These are phyloP conservation scores for Chamaetylas fuelleborni DNA, from an alignment of 2,113 vertebrate genomes.

Conservation along the genomic window DNA sequence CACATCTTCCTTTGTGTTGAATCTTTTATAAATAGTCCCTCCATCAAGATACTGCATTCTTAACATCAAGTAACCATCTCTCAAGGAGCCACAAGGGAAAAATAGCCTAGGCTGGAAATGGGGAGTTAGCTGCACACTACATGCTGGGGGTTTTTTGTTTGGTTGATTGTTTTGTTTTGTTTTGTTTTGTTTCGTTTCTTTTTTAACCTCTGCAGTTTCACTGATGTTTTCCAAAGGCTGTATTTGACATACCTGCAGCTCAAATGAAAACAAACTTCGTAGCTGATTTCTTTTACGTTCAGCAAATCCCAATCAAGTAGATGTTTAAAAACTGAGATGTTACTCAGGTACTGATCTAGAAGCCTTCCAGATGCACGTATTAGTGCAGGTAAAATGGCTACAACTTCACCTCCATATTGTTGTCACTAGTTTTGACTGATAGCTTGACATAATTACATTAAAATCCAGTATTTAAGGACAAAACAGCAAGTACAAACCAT, in stretches of 20 bases:
- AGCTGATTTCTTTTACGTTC: neutral
- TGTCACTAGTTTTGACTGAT: neutral
- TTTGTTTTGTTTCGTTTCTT: neutral
- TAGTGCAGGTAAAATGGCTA: neutral
- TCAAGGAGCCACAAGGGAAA: neutral
- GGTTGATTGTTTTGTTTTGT: neutral
- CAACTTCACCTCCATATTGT: neutral
- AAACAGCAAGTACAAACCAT: neutral
- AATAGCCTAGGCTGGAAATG: neutral
- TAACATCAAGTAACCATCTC: neutral
- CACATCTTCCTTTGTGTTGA: neutral
- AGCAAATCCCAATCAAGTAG: neutral
- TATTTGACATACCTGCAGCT: neutral
- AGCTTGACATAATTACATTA: neutral
- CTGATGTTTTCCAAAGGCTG: neutral
- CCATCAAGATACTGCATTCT: neutral
- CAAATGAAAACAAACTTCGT: neutral
- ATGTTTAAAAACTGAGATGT: neutral
- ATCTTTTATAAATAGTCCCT: neutral
- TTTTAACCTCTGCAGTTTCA: neutral
- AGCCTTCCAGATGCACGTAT: neutral
- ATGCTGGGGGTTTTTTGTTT: neutral
- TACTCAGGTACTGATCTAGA: neutral
- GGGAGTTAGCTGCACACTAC: neutral
- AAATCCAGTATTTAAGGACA: neutral